Percentiles rank a stretch among this genome's conserved stretches.
These are phyloP conservation scores for Megaleporinus macrocephalus DNA, from an alignment of 2,113 vertebrate genomes.

Conservation along the genomic window DNA sequence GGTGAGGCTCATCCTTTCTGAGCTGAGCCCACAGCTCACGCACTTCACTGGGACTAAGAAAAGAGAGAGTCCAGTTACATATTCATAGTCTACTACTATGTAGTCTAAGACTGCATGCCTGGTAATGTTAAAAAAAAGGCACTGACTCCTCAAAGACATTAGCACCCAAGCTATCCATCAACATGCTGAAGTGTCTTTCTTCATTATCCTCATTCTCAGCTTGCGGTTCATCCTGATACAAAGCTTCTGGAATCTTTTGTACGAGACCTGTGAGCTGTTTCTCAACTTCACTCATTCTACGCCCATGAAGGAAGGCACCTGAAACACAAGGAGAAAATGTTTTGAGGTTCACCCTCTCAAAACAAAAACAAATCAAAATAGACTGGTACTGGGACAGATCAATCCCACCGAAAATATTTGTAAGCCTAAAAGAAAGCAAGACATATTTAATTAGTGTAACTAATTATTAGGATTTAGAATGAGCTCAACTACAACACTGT, in stretches of 20 bases:
- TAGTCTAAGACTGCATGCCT: background rate
- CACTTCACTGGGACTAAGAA: conserved; percentile 80
- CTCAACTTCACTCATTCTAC: conserved; percentile 72
- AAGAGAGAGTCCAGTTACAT: background rate
- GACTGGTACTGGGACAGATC: no score
- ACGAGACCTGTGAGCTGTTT: conserved; percentile 41
- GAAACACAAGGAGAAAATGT: conserved; percentile 22
- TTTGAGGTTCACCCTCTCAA: background rate
- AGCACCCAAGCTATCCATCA: conserved; percentile 87
- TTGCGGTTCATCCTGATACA: conserved; percentile 72
- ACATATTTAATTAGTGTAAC: no score
- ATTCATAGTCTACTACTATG: background rate
- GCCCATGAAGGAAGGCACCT: conserved; percentile 86
- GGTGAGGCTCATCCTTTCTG: conserved; percentile 83
- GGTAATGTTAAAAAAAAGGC: background rate
- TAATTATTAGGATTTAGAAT: background rate
- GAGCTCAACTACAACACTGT: no score
- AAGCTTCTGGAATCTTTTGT: conserved; percentile 68
- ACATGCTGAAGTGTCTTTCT: conserved; percentile 84
- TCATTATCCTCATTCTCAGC: conserved; percentile 77
- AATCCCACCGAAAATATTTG: background rate
- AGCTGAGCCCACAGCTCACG: conserved; percentile 87
- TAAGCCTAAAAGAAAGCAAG: background rate
- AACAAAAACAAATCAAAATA: background rate
- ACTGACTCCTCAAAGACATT: conserved; percentile 90